Base-by-base conservation (phyloP, 2,797 vertebrate genomes). In the Cyclopterus lumpus region DNA sequence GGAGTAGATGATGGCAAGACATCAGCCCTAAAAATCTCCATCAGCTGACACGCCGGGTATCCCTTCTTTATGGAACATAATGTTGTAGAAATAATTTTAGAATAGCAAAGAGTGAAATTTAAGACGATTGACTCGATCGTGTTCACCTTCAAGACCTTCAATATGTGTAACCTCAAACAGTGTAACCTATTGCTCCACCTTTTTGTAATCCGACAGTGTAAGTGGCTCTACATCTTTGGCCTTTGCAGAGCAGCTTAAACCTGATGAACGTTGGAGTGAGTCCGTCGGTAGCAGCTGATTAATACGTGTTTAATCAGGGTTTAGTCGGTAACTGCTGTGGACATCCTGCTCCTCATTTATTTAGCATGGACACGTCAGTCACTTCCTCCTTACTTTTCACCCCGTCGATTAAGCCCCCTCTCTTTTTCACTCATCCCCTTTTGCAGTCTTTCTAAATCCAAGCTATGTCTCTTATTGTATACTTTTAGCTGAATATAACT, bases 261-360 rank as follows among this genome's bases (percentile, higher is more conserved):
- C 61, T 80, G 85, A 83, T 84, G 77, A 77, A 89, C 87, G 82
- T 66, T 59, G 48, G 48, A 60, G 53, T 61, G 78, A 67, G 76
- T 81, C 80, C 65, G 67, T 76, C n/a, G 38, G 71, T 72, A 85
- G 79, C 78, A 4, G 71, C 73, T 86, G 88, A 93, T 89, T 90
- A 90, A 93, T 91, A 91, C 81, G 77, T 75, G 81, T 92, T 89
- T 88, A 91, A 92, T 92, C 86, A 88, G 84, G 79, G 78, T 88
- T 91, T 89, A 86, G 87, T 73, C 12, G 26, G 63, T 83, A 90
- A 88, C 90, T 91, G 86, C 86, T 91, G 90, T 77, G 86, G 86
- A 83, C 81, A 71, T 80, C 82, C 74, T 82, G 79, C 67, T 83
- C 59, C 80, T 91, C 87, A 84, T 90, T 89, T 88, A 81, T 88